Percentiles rank a stretch among this genome's conserved stretches.
These are phyloP conservation scores for Drosophila insularis DNA, from an alignment of 1,140 invertebrate genomes.

Conservation along the genomic window DNA sequence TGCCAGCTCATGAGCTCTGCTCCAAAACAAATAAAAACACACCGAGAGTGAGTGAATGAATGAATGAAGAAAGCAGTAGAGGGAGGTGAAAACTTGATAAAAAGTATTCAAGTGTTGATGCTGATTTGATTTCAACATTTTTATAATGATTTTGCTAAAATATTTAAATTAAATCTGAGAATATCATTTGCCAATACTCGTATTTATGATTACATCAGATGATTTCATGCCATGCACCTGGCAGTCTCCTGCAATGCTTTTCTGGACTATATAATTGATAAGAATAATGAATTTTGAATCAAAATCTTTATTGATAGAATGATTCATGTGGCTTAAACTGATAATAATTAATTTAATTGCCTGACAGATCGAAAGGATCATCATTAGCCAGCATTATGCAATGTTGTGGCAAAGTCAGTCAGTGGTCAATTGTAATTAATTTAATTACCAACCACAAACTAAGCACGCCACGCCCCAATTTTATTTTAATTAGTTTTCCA, in stretches of 20 bases:
- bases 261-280: no score
- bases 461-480: slow-evolving; percentile 63
- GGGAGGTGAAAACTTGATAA: slow-evolving; percentile 5
- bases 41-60: background rate
- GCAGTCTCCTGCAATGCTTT: no score
- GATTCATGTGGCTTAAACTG: background rate
- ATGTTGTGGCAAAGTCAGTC: slow-evolving; percentile 23
- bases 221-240: background rate
- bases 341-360: background rate
- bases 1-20: slow-evolving; percentile 9
- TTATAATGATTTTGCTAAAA: slow-evolving; percentile 12
- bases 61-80: no score
- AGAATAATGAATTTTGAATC: background rate
- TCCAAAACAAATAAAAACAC: slow-evolving; percentile 28
- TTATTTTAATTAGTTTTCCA: slow-evolving; percentile 72
- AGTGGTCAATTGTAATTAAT: slow-evolving; percentile 54
- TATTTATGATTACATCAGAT: background rate
- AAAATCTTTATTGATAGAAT: no score
- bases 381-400: slow-evolving; percentile 49
- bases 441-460: slow-evolving; percentile 68
- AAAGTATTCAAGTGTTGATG: slow-evolving; percentile 1
- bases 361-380: background rate
- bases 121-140: slow-evolving; percentile 12
- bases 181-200: background rate
- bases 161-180: background rate